Percentiles rank a stretch among this genome's conserved stretches.
Evolutionary conservation across 23 tunicate species (phyloP).

Genomic region (Trididemnum clinides): DNA sequence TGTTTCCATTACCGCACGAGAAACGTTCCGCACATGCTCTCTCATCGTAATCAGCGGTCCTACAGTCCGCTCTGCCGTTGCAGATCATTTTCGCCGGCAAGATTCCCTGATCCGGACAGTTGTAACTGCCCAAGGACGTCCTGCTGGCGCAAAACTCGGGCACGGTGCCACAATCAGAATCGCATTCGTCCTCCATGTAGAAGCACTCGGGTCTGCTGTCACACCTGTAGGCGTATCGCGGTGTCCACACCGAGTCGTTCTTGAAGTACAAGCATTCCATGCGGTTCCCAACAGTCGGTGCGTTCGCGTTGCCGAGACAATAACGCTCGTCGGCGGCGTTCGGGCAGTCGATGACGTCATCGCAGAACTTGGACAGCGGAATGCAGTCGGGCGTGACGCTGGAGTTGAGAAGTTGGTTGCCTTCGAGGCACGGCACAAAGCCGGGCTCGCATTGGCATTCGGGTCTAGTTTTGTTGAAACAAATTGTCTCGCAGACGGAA

Average conservation of each 20-base stretch:
- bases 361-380: neutral
- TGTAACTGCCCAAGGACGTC: constrained; percentile 34
- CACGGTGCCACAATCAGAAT: constrained; percentile 16
- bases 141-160: constrained; percentile 49
- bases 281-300: neutral
- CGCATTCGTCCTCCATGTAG: constrained; percentile 85
- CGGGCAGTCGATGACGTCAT: constrained; percentile 8
- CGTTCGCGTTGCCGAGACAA: neutral
- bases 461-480: constrained; percentile 3
- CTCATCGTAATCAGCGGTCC: constrained; percentile 7
- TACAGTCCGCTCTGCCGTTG: constrained; percentile 59
- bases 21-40: constrained; percentile 44
- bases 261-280: neutral
- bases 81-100: constrained; percentile 67
- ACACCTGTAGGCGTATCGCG: constrained; percentile 33
- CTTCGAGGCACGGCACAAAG: constrained; percentile 51
- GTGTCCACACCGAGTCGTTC: constrained; percentile 56
- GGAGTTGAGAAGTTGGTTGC: neutral
- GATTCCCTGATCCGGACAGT: constrained; percentile 38
- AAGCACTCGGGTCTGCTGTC: constrained; percentile 76
- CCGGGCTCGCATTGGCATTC: constrained; percentile 45
- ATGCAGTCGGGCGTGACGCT: neutral
- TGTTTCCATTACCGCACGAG: constrained; percentile 20
- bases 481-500: constrained; percentile 22
- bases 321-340: neutral